phyloP scores from a whole-genome alignment of 2,797 vertebrate species.

The Sebastes variabilis region DNA sequence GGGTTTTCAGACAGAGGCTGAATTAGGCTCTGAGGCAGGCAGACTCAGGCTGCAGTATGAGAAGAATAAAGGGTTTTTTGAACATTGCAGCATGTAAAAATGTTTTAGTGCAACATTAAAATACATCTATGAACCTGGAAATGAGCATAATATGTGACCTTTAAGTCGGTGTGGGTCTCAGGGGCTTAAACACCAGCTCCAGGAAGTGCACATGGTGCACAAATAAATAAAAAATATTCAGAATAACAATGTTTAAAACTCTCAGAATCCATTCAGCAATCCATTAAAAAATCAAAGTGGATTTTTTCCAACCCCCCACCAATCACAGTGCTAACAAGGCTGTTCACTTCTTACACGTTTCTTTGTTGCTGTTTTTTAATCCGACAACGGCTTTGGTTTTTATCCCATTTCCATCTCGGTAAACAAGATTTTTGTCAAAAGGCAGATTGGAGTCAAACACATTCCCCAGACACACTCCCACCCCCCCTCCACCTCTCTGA shows the following conservation, averaged over 20 bases:
- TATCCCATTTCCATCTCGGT: background rate
- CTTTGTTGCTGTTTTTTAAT: background rate
- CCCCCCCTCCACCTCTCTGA: background rate
- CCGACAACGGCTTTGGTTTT: constrained; percentile 18
- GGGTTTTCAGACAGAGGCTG: too few relatives aligned
- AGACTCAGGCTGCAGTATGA: too few relatives aligned
- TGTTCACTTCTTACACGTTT: background rate
- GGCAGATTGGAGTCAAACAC: constrained; percentile 4
- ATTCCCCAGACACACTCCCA: background rate
- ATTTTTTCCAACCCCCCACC: background rate
- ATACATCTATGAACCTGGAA: too few relatives aligned
- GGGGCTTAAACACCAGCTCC: background rate
- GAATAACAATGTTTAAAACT: background rate
- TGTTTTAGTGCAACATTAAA: too few relatives aligned
- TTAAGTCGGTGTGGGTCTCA: too few relatives aligned
- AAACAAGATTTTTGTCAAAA: background rate
- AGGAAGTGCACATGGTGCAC: background rate
- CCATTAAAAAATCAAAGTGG: background rate
- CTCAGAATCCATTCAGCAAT: background rate
- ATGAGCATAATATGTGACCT: too few relatives aligned
- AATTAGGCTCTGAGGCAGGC: too few relatives aligned
- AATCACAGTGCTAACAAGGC: background rate
- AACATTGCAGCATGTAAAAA: too few relatives aligned
- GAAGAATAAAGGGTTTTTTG: too few relatives aligned
- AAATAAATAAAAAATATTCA: background rate